Evolutionary conservation across 2,113 vertebrate species (phyloP).

Genomic region (Salvelinus sp.): DNA sequence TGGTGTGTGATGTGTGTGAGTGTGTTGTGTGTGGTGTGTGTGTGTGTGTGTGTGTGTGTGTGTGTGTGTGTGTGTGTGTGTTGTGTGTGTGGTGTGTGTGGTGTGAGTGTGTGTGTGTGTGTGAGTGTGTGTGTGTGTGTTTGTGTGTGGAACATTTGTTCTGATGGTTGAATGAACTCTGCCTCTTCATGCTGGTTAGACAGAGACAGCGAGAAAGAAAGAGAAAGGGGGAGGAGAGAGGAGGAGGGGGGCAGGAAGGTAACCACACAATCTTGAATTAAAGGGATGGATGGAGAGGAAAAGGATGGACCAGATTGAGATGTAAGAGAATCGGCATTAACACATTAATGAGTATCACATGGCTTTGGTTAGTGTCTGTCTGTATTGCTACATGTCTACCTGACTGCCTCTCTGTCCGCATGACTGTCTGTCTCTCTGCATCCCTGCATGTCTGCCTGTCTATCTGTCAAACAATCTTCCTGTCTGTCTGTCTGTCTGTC

Average conservation of each 20-base stretch:
- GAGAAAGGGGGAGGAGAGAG: slow-evolving; percentile 41
- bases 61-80: background rate
- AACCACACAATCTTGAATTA: slow-evolving; percentile 66
- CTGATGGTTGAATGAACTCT: slow-evolving; percentile 77
- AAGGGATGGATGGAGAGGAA: slow-evolving; percentile 55
- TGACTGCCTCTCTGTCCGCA: too few relatives aligned
- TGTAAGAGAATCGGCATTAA: slow-evolving; percentile 65
- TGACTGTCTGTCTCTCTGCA: background rate
- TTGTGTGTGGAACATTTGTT: slow-evolving; percentile 53
- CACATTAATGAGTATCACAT: slow-evolving; percentile 69
- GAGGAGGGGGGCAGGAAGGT: slow-evolving; percentile 52
- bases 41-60: background rate
- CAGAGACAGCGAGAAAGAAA: slow-evolving; percentile 48
- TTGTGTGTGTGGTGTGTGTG: background rate
- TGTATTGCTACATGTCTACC: background rate
- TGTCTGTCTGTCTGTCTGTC: slow-evolving; percentile 9
- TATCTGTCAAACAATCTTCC: background rate
- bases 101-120: background rate
- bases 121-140: slow-evolving; percentile 3
- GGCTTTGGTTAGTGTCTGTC: slow-evolving; percentile 60
- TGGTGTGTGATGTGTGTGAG: slow-evolving; percentile 4
- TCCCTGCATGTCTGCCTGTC: background rate
- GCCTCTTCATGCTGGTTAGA: slow-evolving; percentile 74
- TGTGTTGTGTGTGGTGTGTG: slow-evolving; percentile 13
- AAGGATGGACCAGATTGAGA: slow-evolving; percentile 53